These are phyloP conservation scores for Ammodytes marinus DNA, from an alignment of 2,113 vertebrate species.

Conservation along the genomic window DNA sequence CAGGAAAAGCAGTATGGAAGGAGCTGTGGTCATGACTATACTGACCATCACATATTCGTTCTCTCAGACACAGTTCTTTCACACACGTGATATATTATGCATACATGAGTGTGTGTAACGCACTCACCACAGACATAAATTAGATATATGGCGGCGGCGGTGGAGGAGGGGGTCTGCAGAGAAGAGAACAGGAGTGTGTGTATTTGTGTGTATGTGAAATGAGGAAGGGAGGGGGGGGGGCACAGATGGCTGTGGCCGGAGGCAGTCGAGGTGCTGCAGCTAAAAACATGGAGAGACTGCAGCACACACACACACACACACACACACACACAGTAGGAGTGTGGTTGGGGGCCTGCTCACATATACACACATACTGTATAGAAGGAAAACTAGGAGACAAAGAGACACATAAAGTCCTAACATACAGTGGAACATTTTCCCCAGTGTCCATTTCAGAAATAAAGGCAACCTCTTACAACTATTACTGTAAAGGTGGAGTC, in stretches of 20 bases:
- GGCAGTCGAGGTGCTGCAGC: slow-evolving; percentile 74
- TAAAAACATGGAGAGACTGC: slow-evolving; percentile 71
- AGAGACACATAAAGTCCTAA: not conserved
- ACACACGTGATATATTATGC: slow-evolving; percentile 79
- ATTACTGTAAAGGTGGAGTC: too few species aligned
- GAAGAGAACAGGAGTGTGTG: slow-evolving; percentile 37
- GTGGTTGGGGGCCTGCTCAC: slow-evolving; percentile 1
- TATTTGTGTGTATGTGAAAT: slow-evolving; percentile 44
- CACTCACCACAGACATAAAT: slow-evolving; percentile 77
- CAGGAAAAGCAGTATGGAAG: slow-evolving; percentile 2
- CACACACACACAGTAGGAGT: slow-evolving; percentile 18
- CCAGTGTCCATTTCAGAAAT: not conserved
- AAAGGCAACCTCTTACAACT: not conserved
- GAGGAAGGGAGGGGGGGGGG: slow-evolving; percentile 34
- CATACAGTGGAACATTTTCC: not conserved
- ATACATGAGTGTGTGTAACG: slow-evolving; percentile 75
- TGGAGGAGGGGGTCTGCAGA: slow-evolving; percentile 23
- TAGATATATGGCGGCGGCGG: slow-evolving; percentile 74
- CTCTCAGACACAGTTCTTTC: slow-evolving; percentile 56
- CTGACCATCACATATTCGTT: slow-evolving; percentile 28
- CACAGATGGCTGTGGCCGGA: slow-evolving; percentile 82
- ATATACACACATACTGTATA: slow-evolving; percentile 31
- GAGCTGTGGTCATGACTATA: slow-evolving; percentile 33
- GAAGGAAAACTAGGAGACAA: not conserved
- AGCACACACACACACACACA: slow-evolving; percentile 52